Conservation (phyloP, 2,113 vertebrate genomes). For the Danionella cerebrum region DNA sequence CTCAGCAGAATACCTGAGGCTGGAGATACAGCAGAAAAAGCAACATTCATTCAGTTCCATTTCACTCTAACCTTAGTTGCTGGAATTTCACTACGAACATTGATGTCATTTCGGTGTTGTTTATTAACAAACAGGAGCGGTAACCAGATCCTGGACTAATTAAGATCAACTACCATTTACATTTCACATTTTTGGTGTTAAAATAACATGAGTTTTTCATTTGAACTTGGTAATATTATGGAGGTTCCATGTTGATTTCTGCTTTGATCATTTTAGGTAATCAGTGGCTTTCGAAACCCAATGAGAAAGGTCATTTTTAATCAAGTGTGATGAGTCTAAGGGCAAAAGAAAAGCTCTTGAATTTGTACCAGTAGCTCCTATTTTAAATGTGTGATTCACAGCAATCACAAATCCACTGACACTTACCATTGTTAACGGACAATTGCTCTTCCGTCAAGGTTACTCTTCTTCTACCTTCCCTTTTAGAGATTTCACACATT, state of each 20-base stretch:
- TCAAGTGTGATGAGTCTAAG: too few species aligned
- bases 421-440: not conserved
- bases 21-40: not conserved
- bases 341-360: not conserved
- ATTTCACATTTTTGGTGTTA: too few species aligned
- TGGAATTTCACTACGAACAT: not conserved
- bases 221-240: too few species aligned
- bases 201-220: too few species aligned
- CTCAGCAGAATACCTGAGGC: conserved; percentile 5
- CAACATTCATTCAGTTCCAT: not conserved
- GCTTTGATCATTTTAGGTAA: too few species aligned
- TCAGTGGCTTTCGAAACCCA: not conserved
- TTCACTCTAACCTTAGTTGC: not conserved
- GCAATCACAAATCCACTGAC: not conserved
- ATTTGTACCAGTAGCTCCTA: not conserved
- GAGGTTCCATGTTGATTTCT: too few species aligned
- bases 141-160: too few species aligned
- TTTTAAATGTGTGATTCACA: not conserved
- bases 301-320: not conserved
- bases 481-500: not conserved
- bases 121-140: too few species aligned
- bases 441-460: not conserved
- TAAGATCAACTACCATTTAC: too few species aligned
- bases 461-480: not conserved
- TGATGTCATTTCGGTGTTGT: too few species aligned